Evolutionary conservation across 2,113 vertebrate genomes (phyloP), one percentile per base, ranked within the genome.

Genomic region (Calyptommatus sinebrachiatus): DNA sequence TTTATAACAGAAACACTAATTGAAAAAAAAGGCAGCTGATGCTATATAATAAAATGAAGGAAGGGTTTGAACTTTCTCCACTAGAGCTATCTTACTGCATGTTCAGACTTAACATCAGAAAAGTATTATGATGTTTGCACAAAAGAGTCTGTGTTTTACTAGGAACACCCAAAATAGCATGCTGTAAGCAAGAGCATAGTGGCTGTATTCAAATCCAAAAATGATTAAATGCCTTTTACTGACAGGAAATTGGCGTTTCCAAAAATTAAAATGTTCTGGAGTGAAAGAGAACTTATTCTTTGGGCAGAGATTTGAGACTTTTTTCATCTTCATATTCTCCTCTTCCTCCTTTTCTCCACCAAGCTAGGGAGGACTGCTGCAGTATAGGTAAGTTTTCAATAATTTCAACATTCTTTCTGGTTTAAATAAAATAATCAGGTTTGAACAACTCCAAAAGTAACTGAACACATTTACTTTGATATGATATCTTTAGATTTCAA

Each of bases 101-200:
- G 95, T 94, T 89, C 82, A 84, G 91, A 94, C 92, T 88, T 93
- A 95, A 95, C 94, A 90, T 93, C 91, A 92, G 92, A 91, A 89
- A 83, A 89, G 87, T 94, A 86, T 95, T 93, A 95, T 94, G 92
- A 91, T 92, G 91, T 87, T 86, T 82, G 79, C 93, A 99, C 97
- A 99, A 98, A 97, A 96, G 95, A 87, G 88, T 90, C 94, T 95
- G 95, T 99, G 97, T 99, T 94, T 91, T 87, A 89, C 89, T 85
- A 92, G 89, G 92, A 93, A 91, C 87, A 92, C 92, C 88, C 89
- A 91, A 95, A 94, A 94, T 95, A 95, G 91, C 90, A 78, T 5
- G 71, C 90, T 92, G 80, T 82, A 70, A 89, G 91, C 91, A 91
- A 83, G 81, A 90, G 92, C 92, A 90, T 83, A 89, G 87, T 92